Percentiles rank a stretch among this genome's conserved stretches.
Conservation (phyloP, 2,113 vertebrate genomes). For the Mesembrinibis cayennensis region DNA sequence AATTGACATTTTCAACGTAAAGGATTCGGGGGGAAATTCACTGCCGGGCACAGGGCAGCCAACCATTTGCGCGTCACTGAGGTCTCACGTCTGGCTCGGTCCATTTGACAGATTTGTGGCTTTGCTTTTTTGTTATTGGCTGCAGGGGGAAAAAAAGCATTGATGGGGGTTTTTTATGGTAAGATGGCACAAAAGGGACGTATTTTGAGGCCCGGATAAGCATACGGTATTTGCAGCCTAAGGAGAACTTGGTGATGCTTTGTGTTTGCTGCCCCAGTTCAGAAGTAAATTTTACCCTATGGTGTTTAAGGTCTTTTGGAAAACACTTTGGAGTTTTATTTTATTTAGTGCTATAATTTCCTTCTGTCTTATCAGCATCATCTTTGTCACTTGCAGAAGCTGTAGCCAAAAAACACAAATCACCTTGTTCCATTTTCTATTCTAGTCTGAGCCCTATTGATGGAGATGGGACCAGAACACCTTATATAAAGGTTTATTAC, state of each 20-base stretch:
- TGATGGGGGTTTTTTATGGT: accelerated
- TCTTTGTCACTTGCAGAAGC: conserved; percentile 69
- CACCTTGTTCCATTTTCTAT: conserved; percentile 59
- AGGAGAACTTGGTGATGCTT: background rate
- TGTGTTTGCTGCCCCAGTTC: background rate
- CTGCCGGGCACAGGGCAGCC: background rate
- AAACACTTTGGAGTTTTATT: conserved; percentile 34
- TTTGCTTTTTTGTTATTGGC: background rate
- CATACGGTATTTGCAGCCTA: background rate
- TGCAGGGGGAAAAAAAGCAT: background rate
- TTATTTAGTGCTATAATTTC: conserved; percentile 33
- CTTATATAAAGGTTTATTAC: conserved; percentile 58
- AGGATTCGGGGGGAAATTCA: background rate
- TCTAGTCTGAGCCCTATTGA: conserved; percentile 65
- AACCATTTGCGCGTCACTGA: background rate
- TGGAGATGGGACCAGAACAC: conserved; percentile 68
- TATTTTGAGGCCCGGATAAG: background rate
- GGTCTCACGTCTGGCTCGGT: background rate
- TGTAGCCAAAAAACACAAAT: conserved; percentile 69
- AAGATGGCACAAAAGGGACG: background rate
- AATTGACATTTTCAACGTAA: background rate
- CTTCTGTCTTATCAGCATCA: background rate
- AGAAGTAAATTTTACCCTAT: conserved; percentile 10
- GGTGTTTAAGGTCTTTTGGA: conserved; percentile 34
- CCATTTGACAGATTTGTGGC: background rate